These are phyloP conservation scores for Ceyx melanurus DNA, from an alignment of 2,113 vertebrate species.

Conservation along the genomic window DNA sequence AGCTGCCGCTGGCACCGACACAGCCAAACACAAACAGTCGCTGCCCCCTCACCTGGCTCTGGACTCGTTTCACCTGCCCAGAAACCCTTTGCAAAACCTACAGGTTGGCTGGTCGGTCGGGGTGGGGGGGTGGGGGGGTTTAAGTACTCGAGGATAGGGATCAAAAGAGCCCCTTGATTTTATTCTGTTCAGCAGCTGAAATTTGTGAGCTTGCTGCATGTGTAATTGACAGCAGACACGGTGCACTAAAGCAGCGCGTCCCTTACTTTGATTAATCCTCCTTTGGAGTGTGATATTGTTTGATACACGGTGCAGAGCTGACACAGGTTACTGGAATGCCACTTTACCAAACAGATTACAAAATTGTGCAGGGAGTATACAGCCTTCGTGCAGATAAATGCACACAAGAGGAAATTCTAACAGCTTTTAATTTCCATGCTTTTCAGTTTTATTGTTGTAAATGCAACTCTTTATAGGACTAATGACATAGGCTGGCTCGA, in stretches of 20 bases:
- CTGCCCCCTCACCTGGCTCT: background rate
- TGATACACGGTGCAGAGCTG: slow-evolving; percentile 63
- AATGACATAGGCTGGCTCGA: slow-evolving; percentile 77
- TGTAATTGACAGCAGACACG: slow-evolving; percentile 28
- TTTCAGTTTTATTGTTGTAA: slow-evolving; percentile 84
- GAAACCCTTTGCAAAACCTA: background rate
- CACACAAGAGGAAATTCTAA: slow-evolving; percentile 80
- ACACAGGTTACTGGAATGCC: slow-evolving; percentile 68
- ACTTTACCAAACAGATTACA: slow-evolving; percentile 75
- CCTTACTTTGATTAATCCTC: slow-evolving; percentile 57
- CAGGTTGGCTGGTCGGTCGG: background rate
- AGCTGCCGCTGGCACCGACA: background rate
- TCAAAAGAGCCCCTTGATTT: background rate
- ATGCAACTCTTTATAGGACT: slow-evolving; percentile 80
- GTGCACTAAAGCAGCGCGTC: background rate
- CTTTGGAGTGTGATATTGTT: slow-evolving; percentile 66
- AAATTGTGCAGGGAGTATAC: slow-evolving; percentile 64
- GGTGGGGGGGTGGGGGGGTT: background rate
- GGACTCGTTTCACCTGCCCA: background rate
- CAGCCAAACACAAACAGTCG: slow-evolving; percentile 45
- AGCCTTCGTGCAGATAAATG: slow-evolving; percentile 74
- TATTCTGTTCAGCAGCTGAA: background rate
- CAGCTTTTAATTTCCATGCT: slow-evolving; percentile 85
- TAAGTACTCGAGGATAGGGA: background rate
- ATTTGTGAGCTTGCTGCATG: background rate